Evolutionary conservation across 2,797 vertebrate species (phyloP).

Genomic region (Tauraco hartlaubi): DNA sequence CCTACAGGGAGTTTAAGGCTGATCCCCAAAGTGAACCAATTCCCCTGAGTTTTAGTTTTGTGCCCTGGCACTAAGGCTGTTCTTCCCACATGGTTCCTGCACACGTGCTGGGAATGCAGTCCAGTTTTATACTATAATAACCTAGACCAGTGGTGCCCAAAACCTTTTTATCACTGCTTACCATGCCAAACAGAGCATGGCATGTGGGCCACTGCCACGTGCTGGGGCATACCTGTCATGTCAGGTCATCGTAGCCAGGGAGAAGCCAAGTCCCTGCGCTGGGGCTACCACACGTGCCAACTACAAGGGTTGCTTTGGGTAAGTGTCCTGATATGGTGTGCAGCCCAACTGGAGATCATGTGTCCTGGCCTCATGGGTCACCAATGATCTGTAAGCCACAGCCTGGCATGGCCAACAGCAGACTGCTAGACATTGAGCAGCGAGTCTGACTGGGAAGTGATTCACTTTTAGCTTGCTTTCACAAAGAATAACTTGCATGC

Average conservation of each 20-base stretch:
- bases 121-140: neutral
- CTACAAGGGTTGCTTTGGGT: neutral
- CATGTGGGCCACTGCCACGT: accelerated
- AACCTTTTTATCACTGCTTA: neutral
- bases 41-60: neutral
- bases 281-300: neutral
- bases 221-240: neutral
- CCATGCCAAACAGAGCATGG: neutral
- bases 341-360: neutral
- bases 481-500: neutral
- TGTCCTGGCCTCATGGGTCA: neutral
- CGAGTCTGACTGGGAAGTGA: neutral
- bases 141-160: neutral
- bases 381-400: neutral
- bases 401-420: neutral
- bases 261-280: neutral
- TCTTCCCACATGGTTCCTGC: neutral
- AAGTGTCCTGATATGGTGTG: neutral
- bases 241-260: neutral
- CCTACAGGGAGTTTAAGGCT: neutral
- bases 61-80: neutral
- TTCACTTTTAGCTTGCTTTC: neutral
- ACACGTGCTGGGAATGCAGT: neutral
- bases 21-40: neutral
- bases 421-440: neutral